Conservation (phyloP, 1,140 invertebrate species). For the Chrysoperla carnea region DNA sequence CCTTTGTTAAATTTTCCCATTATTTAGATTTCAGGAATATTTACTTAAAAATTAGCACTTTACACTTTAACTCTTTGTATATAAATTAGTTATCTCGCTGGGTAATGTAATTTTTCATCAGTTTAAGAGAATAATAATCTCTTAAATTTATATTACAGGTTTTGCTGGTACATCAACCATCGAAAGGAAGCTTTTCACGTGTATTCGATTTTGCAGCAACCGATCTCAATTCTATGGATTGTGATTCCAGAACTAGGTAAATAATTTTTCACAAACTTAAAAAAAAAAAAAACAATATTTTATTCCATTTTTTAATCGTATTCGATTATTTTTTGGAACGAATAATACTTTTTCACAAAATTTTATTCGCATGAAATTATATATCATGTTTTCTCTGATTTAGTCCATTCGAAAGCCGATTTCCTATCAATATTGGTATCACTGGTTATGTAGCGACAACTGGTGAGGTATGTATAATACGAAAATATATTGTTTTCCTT, state of each 20-base stretch:
- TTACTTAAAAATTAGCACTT: too few relatives aligned
- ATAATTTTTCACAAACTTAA: background rate
- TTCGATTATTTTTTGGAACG: background rate
- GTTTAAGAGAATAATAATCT: too few relatives aligned
- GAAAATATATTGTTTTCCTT: too few relatives aligned
- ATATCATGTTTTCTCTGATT: conserved; percentile 18
- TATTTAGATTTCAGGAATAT: too few relatives aligned
- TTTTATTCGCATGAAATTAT: conserved; percentile 3
- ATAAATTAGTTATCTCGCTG: too few relatives aligned
- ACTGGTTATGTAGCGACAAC: conserved; percentile 93
- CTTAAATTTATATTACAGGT: conserved; percentile 36
- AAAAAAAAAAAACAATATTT: conserved; percentile 5
- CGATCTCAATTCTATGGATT: conserved; percentile 55
- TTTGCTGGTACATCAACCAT: conserved; percentile 70
- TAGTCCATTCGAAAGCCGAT: conserved; percentile 76
- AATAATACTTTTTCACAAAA: background rate
- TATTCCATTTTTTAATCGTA: background rate
- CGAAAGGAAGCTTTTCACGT: conserved; percentile 74
- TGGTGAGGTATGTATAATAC: conserved; percentile 62
- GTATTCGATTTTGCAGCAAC: conserved; percentile 83
- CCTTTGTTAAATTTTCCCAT: too few relatives aligned
- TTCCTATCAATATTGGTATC: conserved; percentile 93
- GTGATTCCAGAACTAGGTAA: conserved; percentile 54
- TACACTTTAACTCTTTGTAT: too few relatives aligned
- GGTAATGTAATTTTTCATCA: too few relatives aligned